phyloP scores from a whole-genome alignment of 1,140 invertebrate genomes.

The Propsilocerus akamusi region DNA sequence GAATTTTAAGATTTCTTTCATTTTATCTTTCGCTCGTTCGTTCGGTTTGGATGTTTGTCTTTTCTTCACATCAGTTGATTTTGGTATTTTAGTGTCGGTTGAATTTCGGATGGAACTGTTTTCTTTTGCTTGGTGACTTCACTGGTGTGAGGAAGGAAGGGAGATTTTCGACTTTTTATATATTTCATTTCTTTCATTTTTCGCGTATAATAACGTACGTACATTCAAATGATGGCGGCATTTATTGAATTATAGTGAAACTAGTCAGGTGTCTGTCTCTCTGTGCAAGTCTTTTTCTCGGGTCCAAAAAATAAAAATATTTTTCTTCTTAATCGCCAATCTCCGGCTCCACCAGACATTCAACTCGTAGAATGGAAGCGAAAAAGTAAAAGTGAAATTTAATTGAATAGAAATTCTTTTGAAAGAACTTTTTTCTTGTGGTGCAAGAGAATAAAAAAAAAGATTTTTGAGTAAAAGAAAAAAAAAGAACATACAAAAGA shows the following conservation, averaged over 20 bases:
- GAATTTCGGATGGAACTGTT: no score
- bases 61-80: no score
- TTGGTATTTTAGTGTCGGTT: no score
- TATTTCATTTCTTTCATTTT: not conserved
- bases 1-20: no score
- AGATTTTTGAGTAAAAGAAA: no score
- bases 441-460: not conserved
- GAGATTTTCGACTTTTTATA: no score
- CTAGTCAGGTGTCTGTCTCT: not conserved
- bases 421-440: not conserved
- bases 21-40: no score
- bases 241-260: slow-evolving; percentile 2
- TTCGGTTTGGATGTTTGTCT: no score
- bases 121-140: no score
- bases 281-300: not conserved
- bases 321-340: not conserved
- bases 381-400: not conserved
- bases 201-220: not conserved
- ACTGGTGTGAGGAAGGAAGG: slow-evolving; percentile 1
- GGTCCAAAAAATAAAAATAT: not conserved
- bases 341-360: not conserved
- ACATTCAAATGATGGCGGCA: not conserved
- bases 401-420: not conserved
- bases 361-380: not conserved
- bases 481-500: not conserved